Base-by-base conservation (phyloP, 1,140 invertebrate genomes). In the Stegodyphus mimosarum region DNA sequence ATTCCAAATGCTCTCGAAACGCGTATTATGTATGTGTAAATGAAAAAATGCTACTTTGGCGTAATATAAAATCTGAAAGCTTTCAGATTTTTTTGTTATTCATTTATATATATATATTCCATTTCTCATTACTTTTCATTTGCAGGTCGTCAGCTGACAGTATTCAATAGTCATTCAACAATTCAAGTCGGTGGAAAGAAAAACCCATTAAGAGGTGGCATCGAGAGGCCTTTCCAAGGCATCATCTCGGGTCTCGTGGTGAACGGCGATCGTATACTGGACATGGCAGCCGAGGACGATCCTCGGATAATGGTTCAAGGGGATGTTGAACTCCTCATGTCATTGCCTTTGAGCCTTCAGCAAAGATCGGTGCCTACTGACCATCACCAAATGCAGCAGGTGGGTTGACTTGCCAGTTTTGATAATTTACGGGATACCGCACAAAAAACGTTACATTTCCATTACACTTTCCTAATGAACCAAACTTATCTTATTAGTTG, bases 121-220 rank as follows among this genome's bases (percentile, higher is more conserved):
- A 33, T 33, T 33, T 33, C 1, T 33, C 1, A 60, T 10, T 1
- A 9, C 55, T 1, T 60, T 9, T 60, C 70, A 2, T n/a, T 15
- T 71, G 3, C 90, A 97, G 96, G 96, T 81, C 93, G 95, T 88
- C 96, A 98, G 88, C 92, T 96, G 76, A 95, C 94, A 71, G 95
- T 97, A n/a, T 98, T 98, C 92, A 98, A 98, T 91, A 95, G 94
- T 88, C 97, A 98, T 92, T 95, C 96, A 11, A 94, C 94, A 17
- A 94, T 98, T 70, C 94, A 96, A 88, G 93, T 98, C n/a, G 97
- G 97, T 18, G 96, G 97, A 9, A 94, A 95, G 87, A 94, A 93
- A 92, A 94, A 94, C 88, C 91, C 92, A 80, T 92, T 92, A 49
- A 92, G 92, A 86, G 91, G 92, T 79, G 92, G 93, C 73, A 94